Conservation (phyloP, 2,888 invertebrate species). For the Aleiodes testaceus region DNA sequence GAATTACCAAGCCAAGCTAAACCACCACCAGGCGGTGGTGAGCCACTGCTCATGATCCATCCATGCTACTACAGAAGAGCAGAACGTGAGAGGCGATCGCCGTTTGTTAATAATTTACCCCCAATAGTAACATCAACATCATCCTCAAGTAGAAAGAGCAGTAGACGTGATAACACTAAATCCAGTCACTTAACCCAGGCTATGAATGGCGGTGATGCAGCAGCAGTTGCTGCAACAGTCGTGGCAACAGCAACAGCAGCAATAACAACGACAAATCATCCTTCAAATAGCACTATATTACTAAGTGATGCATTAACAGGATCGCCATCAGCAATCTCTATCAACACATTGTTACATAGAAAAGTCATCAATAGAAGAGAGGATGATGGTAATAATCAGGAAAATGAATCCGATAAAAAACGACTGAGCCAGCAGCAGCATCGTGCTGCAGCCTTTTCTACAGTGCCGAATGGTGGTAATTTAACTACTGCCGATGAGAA, state of each 20-base stretch:
- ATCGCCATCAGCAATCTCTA: constrained; percentile 51
- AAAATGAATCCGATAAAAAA: constrained; percentile 36
- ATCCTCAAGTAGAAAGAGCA: constrained; percentile 55
- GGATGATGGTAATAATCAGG: constrained; percentile 33
- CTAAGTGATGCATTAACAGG: constrained; percentile 46
- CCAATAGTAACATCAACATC: constrained; percentile 73
- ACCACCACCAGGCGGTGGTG: constrained; percentile 86
- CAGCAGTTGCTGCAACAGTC: constrained; percentile 44
- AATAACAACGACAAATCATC: constrained; percentile 45
- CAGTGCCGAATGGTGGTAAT: constrained; percentile 38
- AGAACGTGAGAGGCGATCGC: constrained; percentile 87
- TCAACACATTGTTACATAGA: constrained; percentile 42
- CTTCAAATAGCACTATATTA: constrained; percentile 20
- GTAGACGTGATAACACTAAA: constrained; percentile 51
- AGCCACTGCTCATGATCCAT: constrained; percentile 91
- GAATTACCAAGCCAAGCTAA: constrained; percentile 92
- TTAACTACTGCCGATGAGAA: constrained; percentile 62
- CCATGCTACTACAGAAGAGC: constrained; percentile 91
- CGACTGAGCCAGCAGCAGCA: constrained; percentile 48
- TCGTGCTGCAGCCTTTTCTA: constrained; percentile 44
- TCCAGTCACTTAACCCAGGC: constrained; percentile 36
- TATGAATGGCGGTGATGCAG: constrained; percentile 44
- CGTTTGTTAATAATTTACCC: constrained; percentile 89
- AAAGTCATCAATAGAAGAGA: constrained; percentile 26
- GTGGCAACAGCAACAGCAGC: constrained; percentile 54